These are phyloP conservation scores for Leucopsar rothschildi DNA, from an alignment of 2,113 vertebrate species.

Conservation along the genomic window DNA sequence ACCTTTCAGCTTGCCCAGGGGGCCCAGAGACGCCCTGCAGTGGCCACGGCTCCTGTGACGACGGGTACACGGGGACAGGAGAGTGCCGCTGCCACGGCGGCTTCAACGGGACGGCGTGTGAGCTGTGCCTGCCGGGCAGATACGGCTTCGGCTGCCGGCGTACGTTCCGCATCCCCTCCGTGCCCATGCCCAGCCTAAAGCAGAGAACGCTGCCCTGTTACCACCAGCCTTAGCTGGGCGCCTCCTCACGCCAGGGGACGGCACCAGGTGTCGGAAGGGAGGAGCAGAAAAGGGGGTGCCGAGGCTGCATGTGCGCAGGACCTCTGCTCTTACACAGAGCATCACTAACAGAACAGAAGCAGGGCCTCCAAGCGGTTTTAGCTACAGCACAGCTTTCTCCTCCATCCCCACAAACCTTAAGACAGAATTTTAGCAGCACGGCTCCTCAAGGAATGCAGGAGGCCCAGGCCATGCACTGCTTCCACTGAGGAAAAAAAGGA, in stretches of 20 bases:
- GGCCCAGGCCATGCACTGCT: not conserved
- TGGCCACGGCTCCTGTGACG: constrained; percentile 80
- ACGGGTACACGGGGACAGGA: constrained; percentile 75
- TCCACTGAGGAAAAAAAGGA: not conserved
- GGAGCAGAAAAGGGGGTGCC: not conserved
- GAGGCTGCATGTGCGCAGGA: not conserved
- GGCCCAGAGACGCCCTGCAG: constrained; percentile 76
- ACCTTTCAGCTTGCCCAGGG: constrained; percentile 86
- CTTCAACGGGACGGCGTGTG: constrained; percentile 84
- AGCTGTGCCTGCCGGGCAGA: constrained; percentile 78
- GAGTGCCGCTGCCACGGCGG: constrained; percentile 79
- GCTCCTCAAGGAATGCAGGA: not conserved
- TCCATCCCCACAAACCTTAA: not conserved
- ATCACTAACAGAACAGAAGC: not conserved
- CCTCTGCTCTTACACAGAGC: too few relatives aligned
- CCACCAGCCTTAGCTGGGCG: not conserved
- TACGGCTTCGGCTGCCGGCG: constrained; percentile 82
- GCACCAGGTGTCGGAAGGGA: not conserved
- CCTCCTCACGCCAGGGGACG: not conserved
- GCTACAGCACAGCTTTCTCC: not conserved
- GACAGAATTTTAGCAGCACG: fast-evolving
- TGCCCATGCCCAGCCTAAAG: fast-evolving
- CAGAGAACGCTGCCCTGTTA: not conserved
- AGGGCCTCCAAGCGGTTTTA: not conserved
- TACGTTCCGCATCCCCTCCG: not conserved